These are phyloP conservation scores for Petrosia ficiformis DNA, from an alignment of 37 sponge, comb jelly and placozoan genomes.

Conservation along the genomic window DNA sequence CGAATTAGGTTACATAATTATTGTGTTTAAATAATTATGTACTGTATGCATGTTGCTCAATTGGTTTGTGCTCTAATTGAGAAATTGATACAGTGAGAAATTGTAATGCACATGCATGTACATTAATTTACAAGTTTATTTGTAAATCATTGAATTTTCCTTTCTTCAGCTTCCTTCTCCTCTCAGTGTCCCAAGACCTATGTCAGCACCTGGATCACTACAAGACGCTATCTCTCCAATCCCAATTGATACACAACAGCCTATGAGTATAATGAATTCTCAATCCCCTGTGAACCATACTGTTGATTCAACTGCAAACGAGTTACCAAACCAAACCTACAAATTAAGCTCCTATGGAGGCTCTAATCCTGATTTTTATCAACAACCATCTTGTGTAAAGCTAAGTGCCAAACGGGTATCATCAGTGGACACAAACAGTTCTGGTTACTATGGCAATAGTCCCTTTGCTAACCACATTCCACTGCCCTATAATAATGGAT, in stretches of 20 bases:
- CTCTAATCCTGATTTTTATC: not conserved
- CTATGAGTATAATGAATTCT: not conserved
- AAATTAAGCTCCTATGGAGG: not conserved
- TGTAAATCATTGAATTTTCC: no score
- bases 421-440: not conserved
- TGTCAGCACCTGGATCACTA: conserved; percentile 7
- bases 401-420: not conserved
- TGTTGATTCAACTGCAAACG: not conserved
- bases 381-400: not conserved
- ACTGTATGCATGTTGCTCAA: no score
- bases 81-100: no score
- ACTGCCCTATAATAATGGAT: no score
- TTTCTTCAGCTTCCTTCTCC: not conserved
- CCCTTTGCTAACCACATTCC: no score
- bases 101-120: no score
- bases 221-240: not conserved
- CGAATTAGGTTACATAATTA: not conserved
- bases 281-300: not conserved
- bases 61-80: no score
- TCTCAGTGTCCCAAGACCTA: not conserved
- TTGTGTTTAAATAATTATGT: not conserved
- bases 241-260: not conserved
- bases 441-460: not conserved
- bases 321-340: not conserved
- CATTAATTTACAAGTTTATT: no score